Evolutionary conservation across 1,140 invertebrate species (phyloP), one percentile per base, ranked within the genome.

Genomic region (Pachyrhynchus sulphureomaculatus): DNA sequence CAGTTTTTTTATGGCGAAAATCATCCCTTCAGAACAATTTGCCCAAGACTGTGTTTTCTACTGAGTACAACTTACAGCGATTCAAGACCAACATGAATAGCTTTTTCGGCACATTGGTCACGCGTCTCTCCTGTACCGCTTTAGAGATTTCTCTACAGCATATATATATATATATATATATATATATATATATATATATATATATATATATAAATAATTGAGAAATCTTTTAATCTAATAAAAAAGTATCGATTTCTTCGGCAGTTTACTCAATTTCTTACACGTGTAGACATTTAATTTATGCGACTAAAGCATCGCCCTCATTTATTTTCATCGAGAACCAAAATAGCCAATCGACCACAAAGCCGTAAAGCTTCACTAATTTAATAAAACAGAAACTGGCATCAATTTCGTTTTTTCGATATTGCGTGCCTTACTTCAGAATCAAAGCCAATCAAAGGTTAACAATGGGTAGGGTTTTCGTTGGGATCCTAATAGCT

Each of bases 321-420:
- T 34, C 53, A 56, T 56, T 32, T 32, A 56, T 47, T 56, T 56
- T 56, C 37, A 64, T 64, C 37, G 56, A 52, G 47, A 51, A 47
- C 48, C 49, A 54, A 64, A 58, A 49, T 64, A 52, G 48, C 51
- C 52, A 55, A 62, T 48, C 49, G 53, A 55, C 39, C 41, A 29
- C 23, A 44, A 34, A 55, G 33, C 29, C 26, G 34, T 48, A 47
- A 48, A 47, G 44, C 45, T 47, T 29, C 26, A 37, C 45, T 65
- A 65, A 62, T 65, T 65, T 65, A 65, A 65, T 65, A 65, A 65
- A 65, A 61, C 59, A 47, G 52, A 48, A 49, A 51, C 63, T 55
- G 52, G 59, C 64, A 65, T 65, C 59, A 61, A 65, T 65, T 65
- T 61, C 52, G 64, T 34, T 61, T 34, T 61, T 61, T 61, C 47